These are phyloP conservation scores for Epinotia brunnichana DNA, from an alignment of 2,888 invertebrate species.

Conservation along the genomic window DNA sequence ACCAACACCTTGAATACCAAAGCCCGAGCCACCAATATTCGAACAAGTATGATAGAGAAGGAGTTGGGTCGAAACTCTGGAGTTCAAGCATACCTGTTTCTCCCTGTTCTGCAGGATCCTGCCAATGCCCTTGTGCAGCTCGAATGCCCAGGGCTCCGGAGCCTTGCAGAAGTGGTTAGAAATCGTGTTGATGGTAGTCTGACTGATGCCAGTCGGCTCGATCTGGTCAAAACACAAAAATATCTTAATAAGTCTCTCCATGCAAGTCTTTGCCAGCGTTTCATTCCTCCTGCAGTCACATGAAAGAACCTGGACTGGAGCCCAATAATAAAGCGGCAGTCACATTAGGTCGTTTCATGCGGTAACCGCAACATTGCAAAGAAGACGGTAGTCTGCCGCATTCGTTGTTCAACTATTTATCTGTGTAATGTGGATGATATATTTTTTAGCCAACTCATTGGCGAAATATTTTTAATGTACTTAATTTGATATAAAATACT, in stretches of 20 bases:
- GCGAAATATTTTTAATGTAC: too few relatives aligned
- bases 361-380: too few relatives aligned
- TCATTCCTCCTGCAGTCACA: background rate
- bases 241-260: background rate
- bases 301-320: background rate
- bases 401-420: too few relatives aligned
- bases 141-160: conserved; percentile 76
- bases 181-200: conserved; percentile 64
- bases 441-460: too few relatives aligned
- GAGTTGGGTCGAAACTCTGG: background rate
- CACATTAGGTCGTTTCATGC: too few relatives aligned
- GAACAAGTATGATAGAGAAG: background rate
- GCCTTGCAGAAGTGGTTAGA: conserved; percentile 68
- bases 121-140: conserved; percentile 71
- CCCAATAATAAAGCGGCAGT: too few relatives aligned
- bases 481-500: too few relatives aligned
- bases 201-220: conserved; percentile 65
- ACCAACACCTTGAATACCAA: background rate
- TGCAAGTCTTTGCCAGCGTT: background rate
- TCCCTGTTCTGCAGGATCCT: conserved; percentile 64
- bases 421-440: too few relatives aligned
- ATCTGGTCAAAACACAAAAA: conserved; percentile 54
- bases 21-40: too few relatives aligned
- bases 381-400: too few relatives aligned
- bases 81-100: conserved; percentile 63